phyloP scores from a whole-genome alignment of 2,113 vertebrate genomes.

The Coptodon bakossiorum region DNA sequence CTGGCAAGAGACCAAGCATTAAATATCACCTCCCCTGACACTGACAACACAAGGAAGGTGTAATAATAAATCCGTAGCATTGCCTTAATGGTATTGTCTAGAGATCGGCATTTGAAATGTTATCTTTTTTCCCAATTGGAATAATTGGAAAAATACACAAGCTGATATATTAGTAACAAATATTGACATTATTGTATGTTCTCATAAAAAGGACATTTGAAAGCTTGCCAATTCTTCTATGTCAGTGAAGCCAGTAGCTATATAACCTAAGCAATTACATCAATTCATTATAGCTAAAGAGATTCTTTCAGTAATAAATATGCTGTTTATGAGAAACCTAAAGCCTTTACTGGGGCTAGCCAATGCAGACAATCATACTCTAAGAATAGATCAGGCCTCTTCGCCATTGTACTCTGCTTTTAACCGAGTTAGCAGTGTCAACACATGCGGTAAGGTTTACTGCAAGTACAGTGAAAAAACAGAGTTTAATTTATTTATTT shows the following conservation, averaged over 20 bases:
- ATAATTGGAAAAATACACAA: neutral
- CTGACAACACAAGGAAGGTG: slow-evolving; percentile 8
- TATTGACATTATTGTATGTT: neutral
- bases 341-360: neutral
- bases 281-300: neutral
- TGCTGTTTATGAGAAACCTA: neutral
- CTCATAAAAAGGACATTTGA: neutral
- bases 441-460: neutral
- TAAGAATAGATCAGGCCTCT: neutral
- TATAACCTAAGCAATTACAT: neutral
- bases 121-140: neutral
- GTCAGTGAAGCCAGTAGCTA: neutral
- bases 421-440: neutral
- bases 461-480: neutral
- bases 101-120: neutral
- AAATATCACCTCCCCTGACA: slow-evolving; percentile 48
- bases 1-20: slow-evolving; percentile 50
- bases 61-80: slow-evolving; percentile 43
- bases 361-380: neutral
- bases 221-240: neutral
- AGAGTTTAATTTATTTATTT: neutral
- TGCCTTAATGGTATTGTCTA: neutral
- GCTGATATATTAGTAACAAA: neutral
- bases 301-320: neutral
- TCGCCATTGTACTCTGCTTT: neutral